Percentiles rank a stretch among this genome's conserved stretches.
Evolutionary conservation across 23 tunicate species (phyloP).

Genomic region (Corella eumyota): DNA sequence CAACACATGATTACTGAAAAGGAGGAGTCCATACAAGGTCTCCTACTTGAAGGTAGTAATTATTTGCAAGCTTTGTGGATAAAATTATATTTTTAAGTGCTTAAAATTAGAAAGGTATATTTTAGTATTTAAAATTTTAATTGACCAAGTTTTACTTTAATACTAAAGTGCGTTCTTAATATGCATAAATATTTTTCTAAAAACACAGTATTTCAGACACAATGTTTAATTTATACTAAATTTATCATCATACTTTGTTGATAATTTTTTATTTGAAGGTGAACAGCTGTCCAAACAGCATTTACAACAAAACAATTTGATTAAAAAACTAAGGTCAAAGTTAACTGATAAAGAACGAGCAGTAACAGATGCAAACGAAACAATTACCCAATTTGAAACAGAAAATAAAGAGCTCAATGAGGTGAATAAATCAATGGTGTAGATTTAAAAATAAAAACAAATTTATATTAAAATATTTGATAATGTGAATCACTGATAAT

Average conservation of each 20-base stretch:
- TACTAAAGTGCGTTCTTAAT: too few species aligned
- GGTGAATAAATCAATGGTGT: constrained; percentile 34
- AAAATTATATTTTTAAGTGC: too few species aligned
- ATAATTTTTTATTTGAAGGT: too few species aligned
- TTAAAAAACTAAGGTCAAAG: constrained; percentile 62
- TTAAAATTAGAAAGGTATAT: too few species aligned
- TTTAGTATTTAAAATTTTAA: too few species aligned
- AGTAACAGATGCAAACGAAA: constrained; percentile 31
- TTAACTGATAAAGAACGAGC: constrained; percentile 33
- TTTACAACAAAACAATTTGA: constrained; percentile 61
- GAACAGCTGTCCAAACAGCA: constrained; percentile 75
- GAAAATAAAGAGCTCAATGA: constrained; percentile 53
- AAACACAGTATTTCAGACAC: too few species aligned
- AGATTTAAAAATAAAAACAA: constrained; percentile 1
- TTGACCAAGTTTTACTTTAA: too few species aligned
- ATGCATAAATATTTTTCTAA: too few species aligned
- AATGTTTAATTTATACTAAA: too few species aligned
- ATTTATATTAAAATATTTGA: too few species aligned
- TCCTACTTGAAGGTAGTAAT: constrained; percentile 63
- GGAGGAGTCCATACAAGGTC: constrained; percentile 85
- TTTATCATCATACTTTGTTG: too few species aligned
- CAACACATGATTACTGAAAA: constrained; percentile 64
- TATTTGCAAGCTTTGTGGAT: background rate
- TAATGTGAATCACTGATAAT: too few species aligned
- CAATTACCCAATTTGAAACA: constrained; percentile 14